Conservation (phyloP, 2,797 vertebrate species). For the Hyperoplus lanceolatus region DNA sequence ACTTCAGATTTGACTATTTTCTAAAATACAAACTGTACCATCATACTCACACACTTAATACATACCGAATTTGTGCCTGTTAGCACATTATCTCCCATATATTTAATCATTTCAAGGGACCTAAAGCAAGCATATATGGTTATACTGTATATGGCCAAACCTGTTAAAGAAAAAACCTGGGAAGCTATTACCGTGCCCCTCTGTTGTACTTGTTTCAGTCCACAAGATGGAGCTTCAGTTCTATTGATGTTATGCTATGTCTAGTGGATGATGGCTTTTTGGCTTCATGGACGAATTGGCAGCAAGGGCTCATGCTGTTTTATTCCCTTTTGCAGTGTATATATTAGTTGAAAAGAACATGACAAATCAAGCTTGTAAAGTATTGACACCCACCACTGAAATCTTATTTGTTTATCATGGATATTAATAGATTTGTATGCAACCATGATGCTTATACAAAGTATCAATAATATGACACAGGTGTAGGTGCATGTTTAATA, state of each 20-base stretch:
- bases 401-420: slow-evolving; percentile 12
- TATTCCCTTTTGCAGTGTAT: not conserved
- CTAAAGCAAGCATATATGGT: slow-evolving; percentile 10
- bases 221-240: slow-evolving; percentile 89
- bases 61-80: not conserved
- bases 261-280: not conserved
- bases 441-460: not conserved
- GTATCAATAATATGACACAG: not conserved
- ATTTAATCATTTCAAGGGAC: slow-evolving; percentile 23
- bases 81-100: slow-evolving; percentile 7
- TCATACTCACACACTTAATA: slow-evolving; percentile 11
- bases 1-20: slow-evolving; percentile 34
- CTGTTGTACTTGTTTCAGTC: slow-evolving; percentile 44
- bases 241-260: slow-evolving; percentile 68
- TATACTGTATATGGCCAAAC: no score
- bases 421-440: not conserved
- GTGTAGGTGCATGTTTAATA: slow-evolving; percentile 24
- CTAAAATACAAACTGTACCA: slow-evolving; percentile 1
- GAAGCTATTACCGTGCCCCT: not conserved
- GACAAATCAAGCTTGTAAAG: not conserved
- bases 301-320: slow-evolving; percentile 27
- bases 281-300: slow-evolving; percentile 22
- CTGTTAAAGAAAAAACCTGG: slow-evolving; percentile 9
- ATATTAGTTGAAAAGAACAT: not conserved
- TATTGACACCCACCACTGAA: not conserved